A percentile compares a stretch with the other conserved stretches of the same genome.
phyloP scores from a whole-genome alignment of 2,888 invertebrate genomes.

The Drepanosiphum platanoidis region DNA sequence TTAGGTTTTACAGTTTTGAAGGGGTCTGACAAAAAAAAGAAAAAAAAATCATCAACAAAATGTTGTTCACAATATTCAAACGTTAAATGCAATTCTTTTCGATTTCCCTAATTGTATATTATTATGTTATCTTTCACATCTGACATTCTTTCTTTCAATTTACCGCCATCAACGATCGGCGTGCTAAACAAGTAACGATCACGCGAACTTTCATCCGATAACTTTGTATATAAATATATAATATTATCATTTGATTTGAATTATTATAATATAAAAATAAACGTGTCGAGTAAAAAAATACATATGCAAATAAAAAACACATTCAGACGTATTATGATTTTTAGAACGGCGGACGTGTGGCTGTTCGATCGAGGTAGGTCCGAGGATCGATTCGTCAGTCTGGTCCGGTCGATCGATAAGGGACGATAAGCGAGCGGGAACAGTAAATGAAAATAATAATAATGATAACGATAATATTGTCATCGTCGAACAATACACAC shows the following conservation, averaged over 20 bases:
- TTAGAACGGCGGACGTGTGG: background rate
- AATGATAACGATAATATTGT: conserved; percentile 17
- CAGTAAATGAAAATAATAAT: too few species aligned
- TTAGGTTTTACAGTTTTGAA: background rate
- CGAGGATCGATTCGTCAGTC: background rate
- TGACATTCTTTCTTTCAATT: background rate
- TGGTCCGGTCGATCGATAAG: background rate
- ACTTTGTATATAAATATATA: background rate
- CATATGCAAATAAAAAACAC: background rate
- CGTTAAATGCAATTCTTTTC: conserved; percentile 26
- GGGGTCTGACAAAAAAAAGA: too few species aligned
- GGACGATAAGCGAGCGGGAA: background rate
- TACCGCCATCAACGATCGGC: too few species aligned
- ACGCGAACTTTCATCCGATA: background rate
- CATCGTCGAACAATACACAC: too few species aligned
- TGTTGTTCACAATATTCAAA: background rate
- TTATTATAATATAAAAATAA: conserved; percentile 4
- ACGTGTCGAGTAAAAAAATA: background rate
- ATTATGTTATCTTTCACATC: background rate
- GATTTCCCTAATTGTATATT: background rate
- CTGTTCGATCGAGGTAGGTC: background rate
- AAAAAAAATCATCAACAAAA: background rate
- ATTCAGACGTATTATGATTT: conserved; percentile 13
- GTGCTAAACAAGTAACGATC: too few species aligned
- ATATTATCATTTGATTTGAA: background rate